Evolutionary conservation across 1,140 invertebrate species (phyloP).

Genomic region (Conus betulinus): DNA sequence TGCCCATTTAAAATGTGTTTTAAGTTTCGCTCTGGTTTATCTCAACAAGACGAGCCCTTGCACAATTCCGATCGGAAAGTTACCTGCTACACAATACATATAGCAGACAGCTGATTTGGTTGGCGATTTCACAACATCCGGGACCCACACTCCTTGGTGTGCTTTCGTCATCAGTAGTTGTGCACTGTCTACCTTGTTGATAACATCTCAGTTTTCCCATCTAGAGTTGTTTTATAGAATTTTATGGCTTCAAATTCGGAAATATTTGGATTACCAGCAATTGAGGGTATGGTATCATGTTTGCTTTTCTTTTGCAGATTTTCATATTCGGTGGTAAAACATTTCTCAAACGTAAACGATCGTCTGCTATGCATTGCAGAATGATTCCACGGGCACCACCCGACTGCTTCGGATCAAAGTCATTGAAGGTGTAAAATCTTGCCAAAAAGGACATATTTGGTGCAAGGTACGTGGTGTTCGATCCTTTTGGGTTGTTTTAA

Average conservation of each 20-base stretch:
- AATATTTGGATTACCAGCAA: constrained; percentile 55
- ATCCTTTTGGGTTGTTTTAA: neutral
- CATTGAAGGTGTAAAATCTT: constrained; percentile 89
- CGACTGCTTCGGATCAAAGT: constrained; percentile 78
- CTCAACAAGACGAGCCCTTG: neutral
- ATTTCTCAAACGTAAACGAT: constrained; percentile 24
- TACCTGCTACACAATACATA: neutral
- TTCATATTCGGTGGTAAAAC: neutral
- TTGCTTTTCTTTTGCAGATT: constrained; percentile 16
- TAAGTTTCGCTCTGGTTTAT: neutral
- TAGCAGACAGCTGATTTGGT: constrained; percentile 8
- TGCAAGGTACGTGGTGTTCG: constrained; percentile 83
- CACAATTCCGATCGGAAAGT: neutral
- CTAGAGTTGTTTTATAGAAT: constrained; percentile 14
- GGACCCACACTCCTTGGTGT: neutral
- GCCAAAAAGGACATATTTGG: constrained; percentile 99
- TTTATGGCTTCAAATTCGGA: constrained; percentile 54
- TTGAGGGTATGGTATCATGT: constrained; percentile 8
- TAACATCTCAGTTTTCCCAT: neutral
- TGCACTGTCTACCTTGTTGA: constrained; percentile 30
- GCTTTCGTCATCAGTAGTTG: constrained; percentile 35
- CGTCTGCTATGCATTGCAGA: constrained; percentile 55
- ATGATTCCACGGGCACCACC: constrained; percentile 57
- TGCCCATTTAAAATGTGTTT: too few species aligned
- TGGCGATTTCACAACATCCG: constrained; percentile 36